Base-by-base conservation (phyloP, 1,140 invertebrate genomes). In the Wiebesia pumilae region DNA sequence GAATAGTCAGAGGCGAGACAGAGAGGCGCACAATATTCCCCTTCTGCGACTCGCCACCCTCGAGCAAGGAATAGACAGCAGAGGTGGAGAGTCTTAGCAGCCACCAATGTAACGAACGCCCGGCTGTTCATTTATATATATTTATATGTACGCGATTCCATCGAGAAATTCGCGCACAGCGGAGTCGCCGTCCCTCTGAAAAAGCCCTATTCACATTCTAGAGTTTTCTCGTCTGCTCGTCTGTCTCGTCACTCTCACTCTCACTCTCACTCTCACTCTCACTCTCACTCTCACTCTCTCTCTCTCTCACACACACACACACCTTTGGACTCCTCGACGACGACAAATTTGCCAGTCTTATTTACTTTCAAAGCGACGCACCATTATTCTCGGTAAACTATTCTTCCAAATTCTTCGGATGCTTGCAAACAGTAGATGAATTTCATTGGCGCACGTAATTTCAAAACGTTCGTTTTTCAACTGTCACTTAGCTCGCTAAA, bases 121-220 rank as follows among this genome's bases (percentile, higher is more conserved):
- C 77, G 77, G 30, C 33, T 62, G 78, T 14, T 62, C 33, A 30
- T n/a, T n/a, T 7, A 62, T 27, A 62, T 24, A 62, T 10, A 14
- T 21, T 2, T 16, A 54, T 19, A 54, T 19, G 19, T 54, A 54
- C 51, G 19, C 19, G 51, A 54, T 54, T 16, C 51, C 51, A 54
- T 77, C 73, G 73, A 77, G 73, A 77, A 38, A 51, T 78, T 19
- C 75, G 24, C 35, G 43, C 58, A 24, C 3, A 12, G 43, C 43
- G 43, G 43, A 78, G 51, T 78, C 51, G 27, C 47, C 43, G n/a
- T 51, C 75, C 43, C 30, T 78, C 30, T 51, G 43, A 78, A 78
- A 78, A 78, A 78, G 75, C 43, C 75, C 43, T 78, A 54, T 51
- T 51, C 75, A 51, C 75, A 43, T 78, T 78, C 43, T 16, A 30